These are phyloP conservation scores for Dipodomys ordii DNA, from an alignment of 2,113 vertebrate genomes.

Conservation along the genomic window DNA sequence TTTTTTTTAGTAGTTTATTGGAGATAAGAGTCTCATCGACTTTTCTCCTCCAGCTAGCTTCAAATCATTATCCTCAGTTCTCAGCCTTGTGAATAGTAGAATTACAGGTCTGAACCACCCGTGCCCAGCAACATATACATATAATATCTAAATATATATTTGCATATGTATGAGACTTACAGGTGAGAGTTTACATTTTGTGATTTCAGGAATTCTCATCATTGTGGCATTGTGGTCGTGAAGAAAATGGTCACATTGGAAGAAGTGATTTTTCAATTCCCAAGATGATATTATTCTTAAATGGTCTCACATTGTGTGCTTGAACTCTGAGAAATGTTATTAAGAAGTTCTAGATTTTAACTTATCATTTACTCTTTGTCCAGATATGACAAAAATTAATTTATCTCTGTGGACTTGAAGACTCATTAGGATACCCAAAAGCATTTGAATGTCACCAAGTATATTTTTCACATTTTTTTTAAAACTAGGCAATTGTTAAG, in stretches of 20 bases:
- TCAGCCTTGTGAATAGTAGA: too few species aligned
- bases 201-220: too few species aligned
- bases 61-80: too few species aligned
- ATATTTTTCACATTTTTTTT: conserved; percentile 2
- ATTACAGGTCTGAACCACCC: background rate
- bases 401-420: background rate
- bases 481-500: conserved; percentile 12
- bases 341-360: conserved; percentile 31
- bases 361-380: background rate
- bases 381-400: conserved; percentile 17
- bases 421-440: background rate
- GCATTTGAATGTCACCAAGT: conserved; percentile 17
- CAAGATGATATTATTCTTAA: background rate
- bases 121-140: too few species aligned
- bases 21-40: too few species aligned
- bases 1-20: too few species aligned
- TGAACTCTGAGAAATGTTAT: conserved; percentile 16
- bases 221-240: too few species aligned
- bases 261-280: conserved; percentile 35
- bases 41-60: too few species aligned
- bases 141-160: too few species aligned
- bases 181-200: too few species aligned
- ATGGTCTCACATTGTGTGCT: background rate
- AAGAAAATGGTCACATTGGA: background rate
- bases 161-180: too few species aligned